Evolutionary conservation across 2,888 invertebrate genomes (phyloP), one percentile per base, ranked within the genome.

Genomic region (Zygothrica quintamaculata): DNA sequence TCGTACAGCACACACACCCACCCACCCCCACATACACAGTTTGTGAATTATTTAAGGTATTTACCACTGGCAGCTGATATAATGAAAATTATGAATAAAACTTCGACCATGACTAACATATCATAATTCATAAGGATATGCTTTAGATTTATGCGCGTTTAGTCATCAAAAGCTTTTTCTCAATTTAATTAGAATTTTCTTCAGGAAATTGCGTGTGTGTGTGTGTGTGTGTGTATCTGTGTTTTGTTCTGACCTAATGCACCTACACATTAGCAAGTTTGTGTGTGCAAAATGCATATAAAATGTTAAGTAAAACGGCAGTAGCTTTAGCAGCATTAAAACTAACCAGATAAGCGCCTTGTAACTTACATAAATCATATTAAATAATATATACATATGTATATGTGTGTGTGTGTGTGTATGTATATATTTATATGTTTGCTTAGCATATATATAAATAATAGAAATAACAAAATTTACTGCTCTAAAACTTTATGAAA

Each of bases 81-180:
- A 58, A 68, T 74, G 69, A 58, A 74, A 74, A 62, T 74, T 39
- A 53, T 56, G 47, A 68, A 74, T 62, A 58, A 74, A 74, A 62
- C 68, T 39, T 51, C 52, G 47, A 52, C 37, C 15, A 39, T 1
- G 12, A 39, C 9, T 47, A 8, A 12, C 9, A 5, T 46, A 55
- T 73, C 50, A 39, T 56, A 25, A 43, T 43, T 25, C 69, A 40
- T 55, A 74, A 48, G 55, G 42, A 64, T 68, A 64, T 58, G 26
- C n/a, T 68, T 58, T 22, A 44, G 22, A 64, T 70, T 65, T 34
- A 55, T 43, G 68, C 33, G 36, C 40, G 34, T 34, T 36, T 50
- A 53, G 67, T 61, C 61, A 67, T 47, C 44, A 50, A 58, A 55
- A 68, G 37, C 42, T 13, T 68, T 58, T 58, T 15, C 36, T 12